phyloP scores from a whole-genome alignment of 2,888 invertebrate genomes.

The Podabrus alpinus region DNA sequence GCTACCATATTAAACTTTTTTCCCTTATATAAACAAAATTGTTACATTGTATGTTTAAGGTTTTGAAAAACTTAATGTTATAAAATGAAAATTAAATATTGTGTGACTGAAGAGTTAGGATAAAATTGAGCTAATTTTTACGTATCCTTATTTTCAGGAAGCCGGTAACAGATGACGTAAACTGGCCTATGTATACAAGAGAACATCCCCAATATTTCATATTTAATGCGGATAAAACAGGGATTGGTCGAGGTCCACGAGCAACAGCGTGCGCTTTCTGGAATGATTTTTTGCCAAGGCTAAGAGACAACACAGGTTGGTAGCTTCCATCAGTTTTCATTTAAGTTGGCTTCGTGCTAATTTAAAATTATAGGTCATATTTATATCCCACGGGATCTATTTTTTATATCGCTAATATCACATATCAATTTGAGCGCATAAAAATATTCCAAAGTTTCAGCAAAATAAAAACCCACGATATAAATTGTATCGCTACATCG shows the following conservation, averaged over 20 bases:
- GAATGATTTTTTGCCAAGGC: slow-evolving; percentile 92
- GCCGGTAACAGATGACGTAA: slow-evolving; percentile 70
- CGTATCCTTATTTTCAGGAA: slow-evolving; percentile 55
- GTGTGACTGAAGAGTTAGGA: background rate
- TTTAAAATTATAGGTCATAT: background rate
- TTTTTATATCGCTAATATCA: background rate
- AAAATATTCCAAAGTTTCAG: background rate
- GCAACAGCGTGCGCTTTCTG: slow-evolving; percentile 93
- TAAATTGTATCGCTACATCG: slow-evolving; percentile 16
- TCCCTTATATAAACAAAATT: background rate
- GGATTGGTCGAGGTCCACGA: slow-evolving; percentile 73
- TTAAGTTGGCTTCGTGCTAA: background rate
- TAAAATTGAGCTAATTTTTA: background rate
- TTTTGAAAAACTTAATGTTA: background rate
- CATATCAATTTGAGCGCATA: background rate
- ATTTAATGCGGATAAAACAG: slow-evolving; percentile 80
- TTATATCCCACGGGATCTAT: background rate
- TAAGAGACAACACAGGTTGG: slow-evolving; percentile 73
- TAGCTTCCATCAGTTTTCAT: slow-evolving; percentile 1
- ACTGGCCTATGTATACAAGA: slow-evolving; percentile 88
- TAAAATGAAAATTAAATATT: background rate
- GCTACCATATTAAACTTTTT: background rate
- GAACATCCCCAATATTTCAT: slow-evolving; percentile 87
- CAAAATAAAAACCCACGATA: slow-evolving; percentile 7
- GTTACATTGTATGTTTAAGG: background rate